A percentile compares a stretch with the other conserved stretches of the same genome.
Conservation (phyloP, 2,113 vertebrate genomes). For the Sylvicapra grimmia region DNA sequence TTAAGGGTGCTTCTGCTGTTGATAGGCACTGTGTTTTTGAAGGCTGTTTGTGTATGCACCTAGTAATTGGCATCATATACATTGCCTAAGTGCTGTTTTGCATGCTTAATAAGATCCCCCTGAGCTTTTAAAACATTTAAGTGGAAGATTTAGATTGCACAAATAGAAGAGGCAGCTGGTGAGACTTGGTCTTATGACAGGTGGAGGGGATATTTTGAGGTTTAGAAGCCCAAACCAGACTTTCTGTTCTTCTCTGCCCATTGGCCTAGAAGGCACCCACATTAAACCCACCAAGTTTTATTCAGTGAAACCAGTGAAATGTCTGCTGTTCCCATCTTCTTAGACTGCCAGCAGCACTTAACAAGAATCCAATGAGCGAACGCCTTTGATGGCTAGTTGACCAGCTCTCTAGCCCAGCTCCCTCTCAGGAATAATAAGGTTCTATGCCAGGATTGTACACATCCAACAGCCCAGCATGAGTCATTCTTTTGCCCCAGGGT, state of each 20-base stretch:
- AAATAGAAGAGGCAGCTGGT: not conserved
- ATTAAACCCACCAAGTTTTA: not conserved
- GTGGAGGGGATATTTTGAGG: not conserved
- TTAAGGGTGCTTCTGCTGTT: not conserved
- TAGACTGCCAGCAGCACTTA: not conserved
- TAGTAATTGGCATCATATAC: not conserved
- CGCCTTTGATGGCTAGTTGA: not conserved
- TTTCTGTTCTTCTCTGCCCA: not conserved
- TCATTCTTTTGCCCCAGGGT: not conserved
- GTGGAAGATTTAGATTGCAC: not conserved
- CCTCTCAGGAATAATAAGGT: not conserved
- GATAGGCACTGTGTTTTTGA: not conserved
- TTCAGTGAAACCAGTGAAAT: not conserved
- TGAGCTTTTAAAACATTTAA: not conserved
- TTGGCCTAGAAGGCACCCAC: not conserved
- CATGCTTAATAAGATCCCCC: not conserved
- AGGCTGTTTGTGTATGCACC: not conserved
- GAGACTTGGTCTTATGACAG: not conserved
- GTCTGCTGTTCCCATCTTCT: not conserved
- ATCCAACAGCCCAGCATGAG: not conserved
- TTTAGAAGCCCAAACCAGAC: not conserved
- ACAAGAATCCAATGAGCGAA: not conserved
- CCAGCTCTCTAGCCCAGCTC: not conserved
- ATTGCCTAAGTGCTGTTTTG: not conserved
- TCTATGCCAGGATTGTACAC: not conserved